Base-by-base conservation (phyloP, 2,888 invertebrate genomes). In the Anarsia innoxiella region DNA sequence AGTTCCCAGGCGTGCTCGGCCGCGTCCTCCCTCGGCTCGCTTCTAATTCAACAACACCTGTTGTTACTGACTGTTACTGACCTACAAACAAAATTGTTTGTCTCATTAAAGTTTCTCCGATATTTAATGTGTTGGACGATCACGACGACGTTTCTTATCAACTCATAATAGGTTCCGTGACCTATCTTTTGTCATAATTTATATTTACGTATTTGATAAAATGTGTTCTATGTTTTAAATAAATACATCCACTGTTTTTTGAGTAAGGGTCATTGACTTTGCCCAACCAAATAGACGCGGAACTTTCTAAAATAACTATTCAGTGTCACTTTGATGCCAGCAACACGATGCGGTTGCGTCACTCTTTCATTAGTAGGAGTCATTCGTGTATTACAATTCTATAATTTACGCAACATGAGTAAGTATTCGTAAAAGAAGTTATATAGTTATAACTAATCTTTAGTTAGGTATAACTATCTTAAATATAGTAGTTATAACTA, bases 241-340 rank as follows among this genome's bases (percentile, higher is more conserved):
- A n/a, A n/a, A n/a, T n/a, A n/a, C n/a, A n/a, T n/a, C n/a, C n/a
- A n/a, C n/a, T n/a, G n/a, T n/a, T n/a, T n/a, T n/a, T n/a, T n/a
- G n/a, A 45, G 42, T 41, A 48, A 49, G 56, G 76, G 69, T 80
- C 78, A 56, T 59, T 66, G 82, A 79, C 83, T 67, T 53, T 41
- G 49, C 42, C 46, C 56, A 59, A 60, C 59, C 59, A 55, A 65
- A 62, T 67, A 67, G 63, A 67, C 59, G 60, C 52, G 49, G 54
- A 66, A 75, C 83, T 84, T 83, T 84, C 83, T 83, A 83, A 80
- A 84, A 69, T 75, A 71, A 64, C 69, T 72, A 76, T 74, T 72
- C 64, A 72, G 64, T 72, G 77, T 76, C 79, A 77, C 74, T 73
- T 72, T 66, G 70, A 67, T 55, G 68, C 71, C 73, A 70, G 79